These are phyloP conservation scores for Montipora sp. DNA, from an alignment of 64 coral and sea anemone species.

Conservation along the genomic window DNA sequence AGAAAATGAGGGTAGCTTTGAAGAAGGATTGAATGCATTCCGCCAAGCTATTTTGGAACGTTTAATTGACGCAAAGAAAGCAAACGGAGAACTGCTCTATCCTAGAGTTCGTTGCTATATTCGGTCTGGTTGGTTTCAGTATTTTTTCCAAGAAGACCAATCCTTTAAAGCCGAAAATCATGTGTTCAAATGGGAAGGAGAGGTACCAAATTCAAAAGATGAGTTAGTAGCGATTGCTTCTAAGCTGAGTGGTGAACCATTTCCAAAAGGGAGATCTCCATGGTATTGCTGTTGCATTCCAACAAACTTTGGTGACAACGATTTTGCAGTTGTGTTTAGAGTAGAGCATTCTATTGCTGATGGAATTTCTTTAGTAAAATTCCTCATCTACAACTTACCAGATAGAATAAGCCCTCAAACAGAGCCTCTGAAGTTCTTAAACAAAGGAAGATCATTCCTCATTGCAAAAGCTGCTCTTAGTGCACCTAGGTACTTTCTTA, in stretches of 20 bases:
- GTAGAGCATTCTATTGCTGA: slow-evolving; percentile 83
- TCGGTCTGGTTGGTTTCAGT: slow-evolving; percentile 82
- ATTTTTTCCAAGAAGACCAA: slow-evolving; percentile 85
- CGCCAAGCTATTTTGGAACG: slow-evolving; percentile 52
- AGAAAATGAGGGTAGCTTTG: slow-evolving; percentile 11
- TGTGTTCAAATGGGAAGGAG: slow-evolving; percentile 75
- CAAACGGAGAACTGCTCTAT: slow-evolving; percentile 56
- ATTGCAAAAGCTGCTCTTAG: slow-evolving; percentile 72
- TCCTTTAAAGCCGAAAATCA: slow-evolving; percentile 85
- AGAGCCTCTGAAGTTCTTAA: slow-evolving; percentile 70
- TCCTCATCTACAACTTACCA: slow-evolving; percentile 64
- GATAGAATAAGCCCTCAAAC: slow-evolving; percentile 66
- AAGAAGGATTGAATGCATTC: slow-evolving; percentile 49
- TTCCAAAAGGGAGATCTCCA: slow-evolving; percentile 52
- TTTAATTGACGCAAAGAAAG: slow-evolving; percentile 55
- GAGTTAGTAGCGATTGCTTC: slow-evolving; percentile 79
- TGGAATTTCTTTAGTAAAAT: slow-evolving; percentile 81
- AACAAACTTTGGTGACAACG: slow-evolving; percentile 70
- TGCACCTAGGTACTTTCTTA: slow-evolving; percentile 37
- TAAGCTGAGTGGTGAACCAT: slow-evolving; percentile 50
- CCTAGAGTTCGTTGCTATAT: slow-evolving; percentile 69
- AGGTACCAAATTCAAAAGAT: slow-evolving; percentile 67
- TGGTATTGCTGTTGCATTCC: slow-evolving; percentile 86
- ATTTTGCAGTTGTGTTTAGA: slow-evolving; percentile 60
- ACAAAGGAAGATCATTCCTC: slow-evolving; percentile 26